phyloP scores from a whole-genome alignment of 2,113 vertebrate genomes.

The Struthidea cinerea region DNA sequence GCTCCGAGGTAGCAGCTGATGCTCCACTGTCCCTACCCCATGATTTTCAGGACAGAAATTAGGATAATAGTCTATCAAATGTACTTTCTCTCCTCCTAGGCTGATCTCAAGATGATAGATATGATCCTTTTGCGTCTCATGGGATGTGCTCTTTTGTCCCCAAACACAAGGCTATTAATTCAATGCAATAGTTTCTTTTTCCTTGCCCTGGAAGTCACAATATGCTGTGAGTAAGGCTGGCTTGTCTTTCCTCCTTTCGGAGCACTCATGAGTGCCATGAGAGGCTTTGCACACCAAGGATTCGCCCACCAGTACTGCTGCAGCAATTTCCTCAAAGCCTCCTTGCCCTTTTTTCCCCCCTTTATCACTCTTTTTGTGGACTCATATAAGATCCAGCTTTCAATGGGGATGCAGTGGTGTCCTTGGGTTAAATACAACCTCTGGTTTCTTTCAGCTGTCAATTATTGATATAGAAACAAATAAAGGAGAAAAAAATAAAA shows the following conservation, averaged over 20 bases:
- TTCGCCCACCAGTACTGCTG: not conserved
- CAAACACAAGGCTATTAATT: not conserved
- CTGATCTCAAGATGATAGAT: not conserved
- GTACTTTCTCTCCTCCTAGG: not conserved
- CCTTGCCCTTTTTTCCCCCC: not conserved
- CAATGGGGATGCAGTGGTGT: accelerated
- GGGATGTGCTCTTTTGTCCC: not conserved
- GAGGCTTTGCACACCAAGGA: not conserved
- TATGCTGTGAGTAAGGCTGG: not conserved
- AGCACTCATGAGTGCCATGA: not conserved
- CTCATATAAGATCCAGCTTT: not conserved
- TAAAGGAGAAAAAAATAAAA: not conserved
- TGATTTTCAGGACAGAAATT: conserved; percentile 39
- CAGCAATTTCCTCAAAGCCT: not conserved
- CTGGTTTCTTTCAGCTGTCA: not conserved
- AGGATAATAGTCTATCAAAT: conserved; percentile 51
- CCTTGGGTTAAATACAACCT: not conserved
- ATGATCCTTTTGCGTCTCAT: not conserved
- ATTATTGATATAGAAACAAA: not conserved
- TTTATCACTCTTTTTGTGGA: not conserved
- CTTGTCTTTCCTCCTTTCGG: not conserved
- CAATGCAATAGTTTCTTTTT: not conserved
- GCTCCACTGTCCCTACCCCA: not conserved
- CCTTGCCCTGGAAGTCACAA: not conserved
- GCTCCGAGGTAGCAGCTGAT: not conserved